Conservation (phyloP, 2,797 vertebrate species). For the Platalea minor region DNA sequence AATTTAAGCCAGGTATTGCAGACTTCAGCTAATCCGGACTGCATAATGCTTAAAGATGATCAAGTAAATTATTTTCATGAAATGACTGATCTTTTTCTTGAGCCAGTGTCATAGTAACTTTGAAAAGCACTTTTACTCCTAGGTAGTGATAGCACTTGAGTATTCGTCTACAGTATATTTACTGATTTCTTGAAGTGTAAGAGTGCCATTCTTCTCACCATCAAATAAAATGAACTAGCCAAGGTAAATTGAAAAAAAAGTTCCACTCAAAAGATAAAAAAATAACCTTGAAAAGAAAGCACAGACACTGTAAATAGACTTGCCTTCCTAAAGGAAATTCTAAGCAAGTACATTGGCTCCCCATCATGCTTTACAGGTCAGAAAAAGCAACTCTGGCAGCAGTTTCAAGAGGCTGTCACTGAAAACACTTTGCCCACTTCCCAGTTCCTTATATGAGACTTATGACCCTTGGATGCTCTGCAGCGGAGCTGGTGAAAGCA, state of each 20-base stretch:
- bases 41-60: neutral
- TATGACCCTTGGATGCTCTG: neutral
- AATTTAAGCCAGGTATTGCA: neutral
- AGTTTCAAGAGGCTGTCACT: neutral
- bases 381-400: neutral
- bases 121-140: neutral
- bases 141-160: neutral
- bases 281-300: neutral
- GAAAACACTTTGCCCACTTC: neutral
- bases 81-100: neutral
- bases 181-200: neutral
- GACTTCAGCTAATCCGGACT: neutral
- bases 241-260: neutral
- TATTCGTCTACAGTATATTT: neutral
- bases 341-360: neutral
- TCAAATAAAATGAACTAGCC: neutral
- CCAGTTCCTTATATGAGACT: neutral
- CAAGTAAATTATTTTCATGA: neutral
- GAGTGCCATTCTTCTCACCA: neutral
- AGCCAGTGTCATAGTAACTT: neutral
- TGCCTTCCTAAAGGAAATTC: neutral
- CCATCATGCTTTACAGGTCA: neutral
- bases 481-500: rapidly evolving
- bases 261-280: neutral
- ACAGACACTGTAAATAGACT: neutral